A percentile compares a stretch with the other conserved stretches of the same genome.
These are phyloP conservation scores for Ictidomys tridecemlineatus DNA, from an alignment of 2,113 vertebrate genomes.

Conservation along the genomic window DNA sequence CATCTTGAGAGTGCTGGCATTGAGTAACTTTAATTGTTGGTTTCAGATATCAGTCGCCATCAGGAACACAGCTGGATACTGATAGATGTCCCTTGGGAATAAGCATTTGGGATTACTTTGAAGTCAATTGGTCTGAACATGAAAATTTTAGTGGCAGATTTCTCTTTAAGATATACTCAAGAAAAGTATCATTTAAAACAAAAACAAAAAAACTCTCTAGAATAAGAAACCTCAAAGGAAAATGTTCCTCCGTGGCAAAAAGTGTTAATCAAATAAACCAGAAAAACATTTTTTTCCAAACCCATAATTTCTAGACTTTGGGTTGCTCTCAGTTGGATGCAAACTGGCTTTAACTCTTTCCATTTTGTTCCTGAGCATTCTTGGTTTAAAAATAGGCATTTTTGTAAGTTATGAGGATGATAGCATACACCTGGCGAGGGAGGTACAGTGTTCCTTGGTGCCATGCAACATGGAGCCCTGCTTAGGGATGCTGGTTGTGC, in stretches of 20 bases:
- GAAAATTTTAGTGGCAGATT: conserved; percentile 77
- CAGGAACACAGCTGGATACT: conserved; percentile 73
- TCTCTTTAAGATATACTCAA: conserved; percentile 75
- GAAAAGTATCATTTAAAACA: conserved; percentile 70
- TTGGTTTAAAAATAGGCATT: neutral
- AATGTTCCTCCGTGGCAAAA: conserved; percentile 51
- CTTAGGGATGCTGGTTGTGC: neutral
- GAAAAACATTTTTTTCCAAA: conserved; percentile 61
- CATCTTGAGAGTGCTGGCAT: conserved; percentile 56
- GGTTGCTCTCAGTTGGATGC: conserved; percentile 14
- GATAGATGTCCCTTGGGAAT: conserved; percentile 68
- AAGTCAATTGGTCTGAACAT: conserved; percentile 74
- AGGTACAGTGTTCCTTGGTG: no score
- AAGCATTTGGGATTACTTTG: conserved; percentile 72
- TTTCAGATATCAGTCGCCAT: conserved; percentile 69
- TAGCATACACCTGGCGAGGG: neutral
- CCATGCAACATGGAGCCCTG: no score
- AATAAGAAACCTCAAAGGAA: conserved; percentile 75
- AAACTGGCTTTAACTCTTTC: conserved; percentile 21
- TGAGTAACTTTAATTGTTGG: conserved; percentile 71
- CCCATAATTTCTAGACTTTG: conserved; percentile 56
- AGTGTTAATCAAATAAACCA: conserved; percentile 79
- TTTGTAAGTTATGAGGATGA: neutral
- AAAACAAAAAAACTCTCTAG: conserved; percentile 70
- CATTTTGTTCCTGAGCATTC: neutral